These are phyloP conservation scores for Silurus asotus DNA, from an alignment of 2,113 vertebrate genomes.

Conservation along the genomic window DNA sequence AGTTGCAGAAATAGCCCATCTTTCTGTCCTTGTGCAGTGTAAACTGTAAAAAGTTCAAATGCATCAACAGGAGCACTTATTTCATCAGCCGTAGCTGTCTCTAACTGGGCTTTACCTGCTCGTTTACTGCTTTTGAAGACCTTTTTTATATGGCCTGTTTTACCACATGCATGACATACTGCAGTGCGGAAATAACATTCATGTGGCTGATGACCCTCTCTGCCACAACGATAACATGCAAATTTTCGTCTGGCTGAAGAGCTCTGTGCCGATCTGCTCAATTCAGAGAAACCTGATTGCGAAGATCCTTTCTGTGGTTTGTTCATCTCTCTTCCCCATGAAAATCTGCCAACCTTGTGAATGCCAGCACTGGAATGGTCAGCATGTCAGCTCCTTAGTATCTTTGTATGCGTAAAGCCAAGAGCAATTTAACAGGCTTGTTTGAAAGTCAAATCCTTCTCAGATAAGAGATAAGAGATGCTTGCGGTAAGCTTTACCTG, in stretches of 20 bases:
- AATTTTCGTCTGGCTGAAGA: no score
- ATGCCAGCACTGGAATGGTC: conserved; percentile 3
- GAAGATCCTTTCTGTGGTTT: not conserved
- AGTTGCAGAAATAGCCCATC: conserved; percentile 9
- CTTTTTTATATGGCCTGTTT: no score
- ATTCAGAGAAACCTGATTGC: not conserved
- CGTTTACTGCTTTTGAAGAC: no score
- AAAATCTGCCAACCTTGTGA: not conserved
- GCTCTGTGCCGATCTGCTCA: no score
- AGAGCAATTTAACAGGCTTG: no score
- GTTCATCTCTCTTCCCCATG: not conserved
- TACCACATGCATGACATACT: no score
- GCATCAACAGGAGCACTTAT: conserved; percentile 21
- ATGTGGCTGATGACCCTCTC: no score
- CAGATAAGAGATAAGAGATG: no score
- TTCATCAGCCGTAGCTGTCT: not conserved
- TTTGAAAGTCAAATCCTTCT: no score
- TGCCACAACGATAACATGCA: no score
- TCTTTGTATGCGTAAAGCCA: not conserved
- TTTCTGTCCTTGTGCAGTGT: conserved; percentile 5
- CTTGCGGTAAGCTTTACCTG: no score
- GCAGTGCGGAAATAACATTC: no score
- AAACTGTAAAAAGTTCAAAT: not conserved
- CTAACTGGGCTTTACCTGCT: not conserved
- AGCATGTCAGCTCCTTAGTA: not conserved